Evolutionary conservation across 1,140 invertebrate species (phyloP).

Genomic region (Brachionus rubens): DNA sequence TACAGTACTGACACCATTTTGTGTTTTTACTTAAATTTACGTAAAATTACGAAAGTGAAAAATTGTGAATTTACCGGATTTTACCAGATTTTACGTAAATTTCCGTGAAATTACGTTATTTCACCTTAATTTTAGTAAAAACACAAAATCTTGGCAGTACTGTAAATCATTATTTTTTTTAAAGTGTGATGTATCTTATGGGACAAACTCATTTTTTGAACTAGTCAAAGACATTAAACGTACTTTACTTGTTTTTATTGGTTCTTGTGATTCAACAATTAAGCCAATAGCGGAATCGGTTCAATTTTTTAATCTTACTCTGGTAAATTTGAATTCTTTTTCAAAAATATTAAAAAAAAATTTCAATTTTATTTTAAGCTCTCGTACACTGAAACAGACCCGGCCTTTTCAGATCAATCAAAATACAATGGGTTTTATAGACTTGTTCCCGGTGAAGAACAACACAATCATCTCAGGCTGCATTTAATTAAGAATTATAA

Average conservation of each 20-base stretch:
- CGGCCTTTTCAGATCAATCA: constrained; percentile 83
- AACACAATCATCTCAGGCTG: constrained; percentile 86
- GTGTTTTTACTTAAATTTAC: no score
- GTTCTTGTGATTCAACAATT: constrained; percentile 28
- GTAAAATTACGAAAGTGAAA: no score
- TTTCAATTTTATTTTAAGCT: constrained; percentile 66
- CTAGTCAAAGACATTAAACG: constrained; percentile 28
- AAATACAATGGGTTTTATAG: constrained; percentile 86
- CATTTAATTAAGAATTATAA: constrained; percentile 83
- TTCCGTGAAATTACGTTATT: no score
- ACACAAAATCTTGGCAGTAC: no score
- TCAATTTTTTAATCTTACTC: constrained; percentile 44
- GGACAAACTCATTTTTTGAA: constrained; percentile 45
- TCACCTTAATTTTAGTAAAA: no score
- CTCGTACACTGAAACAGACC: constrained; percentile 95
- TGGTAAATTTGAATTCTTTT: background rate
- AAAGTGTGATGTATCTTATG: constrained; percentile 43
- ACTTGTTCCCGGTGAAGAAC: constrained; percentile 63
- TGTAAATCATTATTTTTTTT: background rate
- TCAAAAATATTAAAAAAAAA: background rate
- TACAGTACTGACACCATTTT: no score
- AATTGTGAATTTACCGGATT: no score
- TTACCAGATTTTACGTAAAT: no score
- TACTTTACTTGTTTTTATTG: constrained; percentile 27
- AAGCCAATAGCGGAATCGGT: constrained; percentile 45